Percentiles rank a stretch among this genome's conserved stretches.
Conservation (phyloP, 2,113 vertebrate genomes). For the Cichladusa arquata region DNA sequence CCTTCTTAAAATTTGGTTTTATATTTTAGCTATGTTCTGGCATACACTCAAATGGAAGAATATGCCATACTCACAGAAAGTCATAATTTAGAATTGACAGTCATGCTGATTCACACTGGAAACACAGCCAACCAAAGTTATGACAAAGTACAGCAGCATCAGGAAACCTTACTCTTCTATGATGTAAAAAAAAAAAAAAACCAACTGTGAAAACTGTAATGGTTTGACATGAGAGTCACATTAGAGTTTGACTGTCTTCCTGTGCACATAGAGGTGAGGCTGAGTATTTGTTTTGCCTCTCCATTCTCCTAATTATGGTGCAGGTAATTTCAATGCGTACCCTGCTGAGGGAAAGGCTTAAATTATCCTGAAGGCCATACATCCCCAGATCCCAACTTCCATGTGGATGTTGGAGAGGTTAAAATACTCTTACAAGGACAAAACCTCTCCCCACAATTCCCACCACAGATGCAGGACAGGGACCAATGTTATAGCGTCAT, state of each 20-base stretch:
- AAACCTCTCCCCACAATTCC: background rate
- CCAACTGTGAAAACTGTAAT: background rate
- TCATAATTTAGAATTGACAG: background rate
- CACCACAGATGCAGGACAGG: background rate
- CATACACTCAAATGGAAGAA: background rate
- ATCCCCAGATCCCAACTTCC: background rate
- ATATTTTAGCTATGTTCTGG: background rate
- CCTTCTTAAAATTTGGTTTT: background rate
- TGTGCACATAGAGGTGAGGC: background rate
- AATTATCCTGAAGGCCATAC: background rate
- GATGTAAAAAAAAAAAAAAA: background rate
- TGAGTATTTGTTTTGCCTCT: background rate
- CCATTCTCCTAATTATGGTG: background rate
- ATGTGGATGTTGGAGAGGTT: background rate
- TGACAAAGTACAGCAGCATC: background rate
- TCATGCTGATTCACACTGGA: background rate
- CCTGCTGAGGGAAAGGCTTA: background rate
- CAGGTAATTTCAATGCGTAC: background rate
- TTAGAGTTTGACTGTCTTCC: background rate
- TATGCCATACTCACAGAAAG: background rate
- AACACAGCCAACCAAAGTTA: background rate
- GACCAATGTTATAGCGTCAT: background rate
- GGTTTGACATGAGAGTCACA: fast-evolving
- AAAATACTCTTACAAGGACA: background rate
- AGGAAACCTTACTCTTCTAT: background rate